These are phyloP conservation scores for Symphodus melops DNA, from an alignment of 2,113 vertebrate genomes.

Conservation along the genomic window DNA sequence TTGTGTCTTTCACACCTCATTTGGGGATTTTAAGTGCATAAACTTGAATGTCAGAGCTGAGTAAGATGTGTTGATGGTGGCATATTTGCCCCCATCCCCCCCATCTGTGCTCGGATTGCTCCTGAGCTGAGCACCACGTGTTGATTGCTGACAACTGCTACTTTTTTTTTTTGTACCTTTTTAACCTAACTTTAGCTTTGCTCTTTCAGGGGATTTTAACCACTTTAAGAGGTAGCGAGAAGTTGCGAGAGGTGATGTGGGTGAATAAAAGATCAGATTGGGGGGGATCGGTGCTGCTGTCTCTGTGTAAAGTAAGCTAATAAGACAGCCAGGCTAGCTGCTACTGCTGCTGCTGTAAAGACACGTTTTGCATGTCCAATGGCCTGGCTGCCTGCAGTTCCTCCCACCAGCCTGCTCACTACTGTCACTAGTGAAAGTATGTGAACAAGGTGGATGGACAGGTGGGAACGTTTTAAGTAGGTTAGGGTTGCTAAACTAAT, in stretches of 20 bases:
- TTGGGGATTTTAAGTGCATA: background rate
- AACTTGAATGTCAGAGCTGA: slow-evolving; percentile 36
- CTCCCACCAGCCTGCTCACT: slow-evolving; percentile 64
- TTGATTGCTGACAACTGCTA: slow-evolving; percentile 78
- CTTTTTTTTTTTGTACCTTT: slow-evolving; percentile 61
- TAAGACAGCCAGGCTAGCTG: slow-evolving; percentile 42
- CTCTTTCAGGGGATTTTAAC: background rate
- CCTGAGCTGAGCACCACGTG: slow-evolving; percentile 75
- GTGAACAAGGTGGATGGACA: slow-evolving; percentile 29
- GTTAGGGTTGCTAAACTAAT: background rate
- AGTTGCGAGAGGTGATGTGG: background rate
- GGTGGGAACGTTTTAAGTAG: slow-evolving; percentile 12
- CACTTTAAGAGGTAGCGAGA: background rate
- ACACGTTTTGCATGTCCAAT: slow-evolving; percentile 75
- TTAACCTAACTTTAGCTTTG: slow-evolving; percentile 19
- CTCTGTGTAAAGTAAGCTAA: background rate
- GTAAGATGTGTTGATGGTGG: slow-evolving; percentile 31
- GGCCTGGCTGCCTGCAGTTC: slow-evolving; percentile 66
- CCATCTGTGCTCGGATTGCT: slow-evolving; percentile 61
- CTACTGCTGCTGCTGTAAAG: slow-evolving; percentile 49
- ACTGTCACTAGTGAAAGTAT: slow-evolving; percentile 50
- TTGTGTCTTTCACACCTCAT: background rate
- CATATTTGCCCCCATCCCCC: slow-evolving; percentile 50
- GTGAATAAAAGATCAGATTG: background rate
- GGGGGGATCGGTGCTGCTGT: background rate